Evolutionary conservation across 1,140 invertebrate species (phyloP).

Genomic region (Dendrolimus kikuchii): DNA sequence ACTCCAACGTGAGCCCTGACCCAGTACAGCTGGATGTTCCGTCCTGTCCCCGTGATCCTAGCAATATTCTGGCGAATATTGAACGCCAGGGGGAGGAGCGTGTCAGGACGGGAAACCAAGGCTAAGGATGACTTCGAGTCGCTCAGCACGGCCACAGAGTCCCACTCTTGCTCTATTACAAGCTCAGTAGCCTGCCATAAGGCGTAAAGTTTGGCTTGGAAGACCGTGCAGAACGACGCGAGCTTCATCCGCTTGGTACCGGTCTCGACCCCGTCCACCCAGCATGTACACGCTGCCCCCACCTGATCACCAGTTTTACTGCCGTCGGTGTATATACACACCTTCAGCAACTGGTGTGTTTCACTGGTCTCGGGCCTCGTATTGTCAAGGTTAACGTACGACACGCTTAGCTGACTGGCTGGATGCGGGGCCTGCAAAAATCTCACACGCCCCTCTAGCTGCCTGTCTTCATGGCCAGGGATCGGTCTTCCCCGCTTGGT

Average conservation of each 20-base stretch:
- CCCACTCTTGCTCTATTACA: background rate
- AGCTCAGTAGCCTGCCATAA: background rate
- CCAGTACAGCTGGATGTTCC: background rate
- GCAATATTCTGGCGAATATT: background rate
- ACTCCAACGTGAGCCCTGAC: background rate
- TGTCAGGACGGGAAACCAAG: background rate
- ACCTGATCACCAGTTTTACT: background rate
- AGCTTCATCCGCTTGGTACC: background rate
- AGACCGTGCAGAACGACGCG: background rate
- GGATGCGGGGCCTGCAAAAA: background rate
- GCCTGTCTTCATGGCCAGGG: background rate
- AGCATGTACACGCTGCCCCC: background rate
- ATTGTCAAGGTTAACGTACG: background rate
- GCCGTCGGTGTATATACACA: conserved; percentile 1
- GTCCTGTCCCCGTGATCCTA: background rate
- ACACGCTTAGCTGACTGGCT: background rate
- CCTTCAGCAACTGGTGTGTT: background rate
- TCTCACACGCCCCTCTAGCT: background rate
- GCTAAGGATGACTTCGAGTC: background rate
- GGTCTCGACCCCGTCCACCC: background rate
- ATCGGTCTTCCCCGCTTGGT: background rate
- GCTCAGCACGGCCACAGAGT: background rate
- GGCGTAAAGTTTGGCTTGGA: background rate
- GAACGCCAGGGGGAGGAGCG: background rate
- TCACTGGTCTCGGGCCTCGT: background rate